Percentiles rank a stretch among this genome's conserved stretches.
phyloP scores from a whole-genome alignment of 2,888 invertebrate species.

The Deroplatys truncata region DNA sequence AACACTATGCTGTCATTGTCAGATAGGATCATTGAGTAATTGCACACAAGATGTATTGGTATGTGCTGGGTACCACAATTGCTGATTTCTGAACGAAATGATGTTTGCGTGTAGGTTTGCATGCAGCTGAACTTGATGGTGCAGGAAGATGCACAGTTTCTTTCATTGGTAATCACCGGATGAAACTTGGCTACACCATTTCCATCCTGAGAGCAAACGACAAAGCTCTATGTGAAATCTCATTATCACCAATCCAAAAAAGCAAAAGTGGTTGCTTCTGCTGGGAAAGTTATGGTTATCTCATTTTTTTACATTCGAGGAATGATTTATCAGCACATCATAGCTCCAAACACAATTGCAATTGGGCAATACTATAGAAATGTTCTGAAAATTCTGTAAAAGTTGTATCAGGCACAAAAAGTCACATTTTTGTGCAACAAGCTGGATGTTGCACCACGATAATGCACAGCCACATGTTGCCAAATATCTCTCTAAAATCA shows the following conservation, averaged over 20 bases:
- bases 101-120: too few relatives aligned
- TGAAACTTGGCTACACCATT: too few relatives aligned
- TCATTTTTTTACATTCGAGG: neutral
- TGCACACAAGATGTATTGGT: too few relatives aligned
- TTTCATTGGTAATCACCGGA: too few relatives aligned
- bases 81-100: too few relatives aligned
- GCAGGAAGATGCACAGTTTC: too few relatives aligned
- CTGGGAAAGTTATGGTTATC: neutral
- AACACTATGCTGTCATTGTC: too few relatives aligned
- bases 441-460: neutral
- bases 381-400: neutral
- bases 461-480: neutral
- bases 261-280: neutral
- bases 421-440: neutral
- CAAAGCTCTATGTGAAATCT: too few relatives aligned
- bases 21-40: too few relatives aligned
- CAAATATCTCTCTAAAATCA: neutral
- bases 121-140: too few relatives aligned
- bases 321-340: neutral
- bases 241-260: neutral
- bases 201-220: too few relatives aligned
- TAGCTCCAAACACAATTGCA: neutral
- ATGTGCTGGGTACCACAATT: too few relatives aligned
- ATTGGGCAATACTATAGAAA: neutral
- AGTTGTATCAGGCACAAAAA: neutral